Conservation (phyloP, 2,888 invertebrate genomes). For the Drosophila dives region DNA sequence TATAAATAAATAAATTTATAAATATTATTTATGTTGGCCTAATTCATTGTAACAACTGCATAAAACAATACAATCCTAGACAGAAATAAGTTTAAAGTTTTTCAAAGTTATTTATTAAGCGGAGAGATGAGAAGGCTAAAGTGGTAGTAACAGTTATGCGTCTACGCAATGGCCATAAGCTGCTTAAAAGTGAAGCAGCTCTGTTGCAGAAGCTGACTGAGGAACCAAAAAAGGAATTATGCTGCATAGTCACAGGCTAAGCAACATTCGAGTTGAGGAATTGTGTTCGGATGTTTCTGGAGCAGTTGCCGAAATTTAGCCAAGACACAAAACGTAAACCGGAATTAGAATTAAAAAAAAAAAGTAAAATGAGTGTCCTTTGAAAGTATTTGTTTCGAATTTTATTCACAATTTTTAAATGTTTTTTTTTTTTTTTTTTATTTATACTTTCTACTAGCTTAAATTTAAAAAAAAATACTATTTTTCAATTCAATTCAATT, state of each 20-base stretch:
- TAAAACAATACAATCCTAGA: background rate
- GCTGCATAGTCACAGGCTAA: conserved; percentile 52
- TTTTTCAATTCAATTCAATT: background rate
- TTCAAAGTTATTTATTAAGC: background rate
- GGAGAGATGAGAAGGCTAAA: background rate
- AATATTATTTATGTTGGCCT: background rate
- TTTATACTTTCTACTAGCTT: background rate
- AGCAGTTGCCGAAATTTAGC: conserved; percentile 45
- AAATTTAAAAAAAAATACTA: background rate
- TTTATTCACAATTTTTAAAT: background rate
- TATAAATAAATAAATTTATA: background rate
- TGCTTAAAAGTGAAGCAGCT: conserved; percentile 54
- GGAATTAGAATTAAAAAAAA: background rate
- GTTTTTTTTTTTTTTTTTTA: background rate
- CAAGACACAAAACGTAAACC: conserved; percentile 26
- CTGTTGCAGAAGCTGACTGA: background rate
- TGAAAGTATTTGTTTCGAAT: background rate
- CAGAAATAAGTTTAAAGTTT: background rate
- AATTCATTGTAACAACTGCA: background rate
- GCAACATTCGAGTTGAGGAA: background rate
- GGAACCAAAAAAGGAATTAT: conserved; percentile 56
- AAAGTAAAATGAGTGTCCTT: too few relatives aligned
- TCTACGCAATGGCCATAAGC: conserved; percentile 57
- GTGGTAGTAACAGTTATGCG: conserved; percentile 35
- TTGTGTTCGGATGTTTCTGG: background rate